Evolutionary conservation across 2,113 vertebrate species (phyloP).

Genomic region (Empidonax traillii): DNA sequence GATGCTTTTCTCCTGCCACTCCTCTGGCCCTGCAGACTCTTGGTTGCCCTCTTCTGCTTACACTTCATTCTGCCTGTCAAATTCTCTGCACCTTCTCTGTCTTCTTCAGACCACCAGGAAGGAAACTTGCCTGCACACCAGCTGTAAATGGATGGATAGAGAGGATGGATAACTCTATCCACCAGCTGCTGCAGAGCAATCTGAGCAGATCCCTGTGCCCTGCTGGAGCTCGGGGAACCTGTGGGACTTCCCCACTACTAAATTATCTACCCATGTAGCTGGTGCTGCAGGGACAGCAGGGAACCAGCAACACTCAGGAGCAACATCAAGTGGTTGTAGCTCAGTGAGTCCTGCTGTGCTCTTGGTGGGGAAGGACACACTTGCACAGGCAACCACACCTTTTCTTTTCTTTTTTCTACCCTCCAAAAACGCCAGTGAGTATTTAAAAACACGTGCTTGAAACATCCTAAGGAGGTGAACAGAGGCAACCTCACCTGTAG

Average conservation of each 20-base stretch:
- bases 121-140: background rate
- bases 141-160: background rate
- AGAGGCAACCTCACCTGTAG: background rate
- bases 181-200: background rate
- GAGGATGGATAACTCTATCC: fast-evolving
- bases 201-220: background rate
- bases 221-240: background rate
- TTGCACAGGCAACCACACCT: background rate
- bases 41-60: background rate
- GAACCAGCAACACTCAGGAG: background rate
- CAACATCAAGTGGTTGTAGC: fast-evolving
- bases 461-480: background rate
- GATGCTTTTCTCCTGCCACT: background rate
- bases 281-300: background rate
- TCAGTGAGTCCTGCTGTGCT: background rate
- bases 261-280: fast-evolving
- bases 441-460: background rate
- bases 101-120: background rate
- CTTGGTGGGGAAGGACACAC: background rate
- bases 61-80: background rate
- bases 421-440: background rate
- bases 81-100: background rate
- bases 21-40: background rate
- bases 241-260: fast-evolving
- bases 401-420: background rate